Base-by-base conservation (phyloP, 2,797 vertebrate genomes). In the Hoplostethus atlanticus region DNA sequence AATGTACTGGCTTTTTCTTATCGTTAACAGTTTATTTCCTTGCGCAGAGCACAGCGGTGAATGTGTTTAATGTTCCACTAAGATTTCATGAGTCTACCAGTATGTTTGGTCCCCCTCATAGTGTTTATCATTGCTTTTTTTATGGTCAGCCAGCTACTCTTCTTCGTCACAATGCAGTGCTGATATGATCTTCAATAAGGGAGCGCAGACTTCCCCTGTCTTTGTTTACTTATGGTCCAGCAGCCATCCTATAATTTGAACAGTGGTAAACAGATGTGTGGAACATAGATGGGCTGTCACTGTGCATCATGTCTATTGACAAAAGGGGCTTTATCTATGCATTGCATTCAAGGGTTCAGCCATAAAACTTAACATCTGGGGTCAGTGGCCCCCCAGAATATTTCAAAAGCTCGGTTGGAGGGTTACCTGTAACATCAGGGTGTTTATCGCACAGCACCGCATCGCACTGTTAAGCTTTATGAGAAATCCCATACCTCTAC, bases 121-220 rank as follows among this genome's bases (percentile, higher is more conserved):
- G 72, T 73, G 67, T 87, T 87, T 86, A 83, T 88, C 68, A 8
- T 53, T 30, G 59, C 58, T 83, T 84, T 84, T 21, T 84, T 85
- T 89, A 87, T 61, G 86, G 86, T 87, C 88, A 77, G 85, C 67
- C 76, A 52, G 81, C 64, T 76, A 64, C 82, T 90, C 77, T 81
- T 90, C 83, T 86, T 89, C 84, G 77, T 91, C 89, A 83, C 87
- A 84, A 79, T 64, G 50, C 75, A 47, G 76, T 5, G 36, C 80
- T 77, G 94, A 95, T 95, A 94, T 84, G 85, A 94, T 95, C 93
- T 93, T 92, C 92, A 94, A 92, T 92, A 93, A 92, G 79, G 81
- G 76, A 77, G 66, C 57, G 67, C 86, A 86, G 90, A 84, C 88
- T 80, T 84, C 57, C 86, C 66, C 87, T 91, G 86, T 87, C 85